These are phyloP conservation scores for Pristionchus fissidentatus DNA, from an alignment of 2,888 invertebrate species.

Conservation along the genomic window DNA sequence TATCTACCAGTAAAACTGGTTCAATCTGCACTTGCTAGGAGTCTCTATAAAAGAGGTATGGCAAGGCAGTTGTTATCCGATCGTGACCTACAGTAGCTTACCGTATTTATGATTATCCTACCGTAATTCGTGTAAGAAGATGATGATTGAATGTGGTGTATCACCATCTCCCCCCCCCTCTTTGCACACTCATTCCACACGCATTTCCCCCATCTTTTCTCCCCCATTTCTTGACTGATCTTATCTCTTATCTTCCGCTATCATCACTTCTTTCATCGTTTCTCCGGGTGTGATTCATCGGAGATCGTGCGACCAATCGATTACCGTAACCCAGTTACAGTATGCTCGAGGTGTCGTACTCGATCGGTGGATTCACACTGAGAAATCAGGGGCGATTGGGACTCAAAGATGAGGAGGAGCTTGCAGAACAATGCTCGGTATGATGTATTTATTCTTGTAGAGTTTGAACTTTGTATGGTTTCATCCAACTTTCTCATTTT, in stretches of 20 bases:
- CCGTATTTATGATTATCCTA: no score
- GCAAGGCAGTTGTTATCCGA: no score
- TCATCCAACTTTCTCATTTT: neutral
- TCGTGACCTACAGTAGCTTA: no score
- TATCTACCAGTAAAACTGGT: conserved; percentile 26
- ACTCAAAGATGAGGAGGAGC: conserved; percentile 4
- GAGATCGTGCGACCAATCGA: conserved; percentile 13
- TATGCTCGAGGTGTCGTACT: conserved; percentile 35
- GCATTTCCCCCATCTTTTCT: neutral
- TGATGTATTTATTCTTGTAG: neutral
- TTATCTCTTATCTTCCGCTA: neutral
- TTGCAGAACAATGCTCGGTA: conserved; percentile 6
- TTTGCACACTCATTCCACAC: neutral
- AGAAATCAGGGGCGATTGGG: neutral
- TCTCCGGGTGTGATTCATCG: neutral
- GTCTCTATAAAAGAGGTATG: no score
- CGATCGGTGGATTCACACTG: neutral
- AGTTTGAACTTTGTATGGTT: neutral
- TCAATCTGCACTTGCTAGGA: no score
- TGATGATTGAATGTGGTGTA: neutral
- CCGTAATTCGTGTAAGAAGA: no score
- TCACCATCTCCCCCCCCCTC: neutral
- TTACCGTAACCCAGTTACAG: conserved; percentile 37
- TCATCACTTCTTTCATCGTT: conserved; percentile 14
- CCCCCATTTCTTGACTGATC: neutral